These are phyloP conservation scores for Disparrhopalites patrizii DNA, from an alignment of 2,888 invertebrate species.

Conservation along the genomic window DNA sequence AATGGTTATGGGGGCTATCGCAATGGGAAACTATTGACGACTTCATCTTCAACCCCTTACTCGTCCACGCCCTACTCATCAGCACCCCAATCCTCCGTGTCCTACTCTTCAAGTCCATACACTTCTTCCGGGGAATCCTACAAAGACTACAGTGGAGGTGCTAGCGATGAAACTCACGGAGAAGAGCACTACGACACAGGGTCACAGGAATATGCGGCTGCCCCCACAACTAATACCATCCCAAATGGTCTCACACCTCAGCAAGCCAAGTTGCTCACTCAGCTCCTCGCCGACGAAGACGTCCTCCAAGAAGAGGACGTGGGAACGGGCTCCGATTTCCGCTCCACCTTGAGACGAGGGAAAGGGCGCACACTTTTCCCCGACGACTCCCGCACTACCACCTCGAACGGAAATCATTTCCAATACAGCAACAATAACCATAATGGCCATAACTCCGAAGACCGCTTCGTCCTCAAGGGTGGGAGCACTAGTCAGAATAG, in stretches of 20 bases:
- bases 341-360: neutral
- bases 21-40: neutral
- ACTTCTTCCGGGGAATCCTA: slow-evolving; percentile 1
- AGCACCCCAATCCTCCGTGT: no score
- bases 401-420: neutral
- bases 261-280: slow-evolving; percentile 29
- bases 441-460: neutral
- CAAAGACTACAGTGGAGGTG: slow-evolving; percentile 6
- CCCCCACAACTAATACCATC: slow-evolving; percentile 2
- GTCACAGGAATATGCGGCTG: neutral
- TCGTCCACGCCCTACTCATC: no score
- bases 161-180: no score
- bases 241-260: slow-evolving; percentile 37
- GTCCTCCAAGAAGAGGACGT: slow-evolving; percentile 9
- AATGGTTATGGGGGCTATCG: slow-evolving; percentile 9
- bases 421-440: neutral
- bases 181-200: neutral
- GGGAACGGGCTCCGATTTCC: neutral
- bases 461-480: neutral
- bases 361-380: slow-evolving; percentile 28
- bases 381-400: slow-evolving; percentile 5
- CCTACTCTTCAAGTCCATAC: no score
- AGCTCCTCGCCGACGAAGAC: slow-evolving; percentile 22
- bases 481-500: neutral
- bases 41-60: neutral